phyloP scores from a whole-genome alignment of 1,140 invertebrate genomes.

The Diorhabda sublineata region DNA sequence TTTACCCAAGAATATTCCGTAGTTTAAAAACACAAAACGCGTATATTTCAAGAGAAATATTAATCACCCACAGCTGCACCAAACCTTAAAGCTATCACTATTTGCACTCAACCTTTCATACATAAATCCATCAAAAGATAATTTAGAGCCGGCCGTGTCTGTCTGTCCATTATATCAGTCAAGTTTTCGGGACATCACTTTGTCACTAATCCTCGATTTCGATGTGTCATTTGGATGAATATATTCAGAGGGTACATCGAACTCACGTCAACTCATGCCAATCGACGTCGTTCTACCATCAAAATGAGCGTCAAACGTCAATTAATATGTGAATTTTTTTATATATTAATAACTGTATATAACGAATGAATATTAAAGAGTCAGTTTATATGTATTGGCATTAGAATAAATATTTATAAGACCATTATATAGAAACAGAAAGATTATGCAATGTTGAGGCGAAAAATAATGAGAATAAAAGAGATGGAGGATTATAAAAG shows the following conservation, averaged over 20 bases:
- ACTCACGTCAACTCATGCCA: background rate
- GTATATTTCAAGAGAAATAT: conserved; percentile 16
- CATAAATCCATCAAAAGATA: conserved; percentile 23
- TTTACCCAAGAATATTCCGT: conserved; percentile 6
- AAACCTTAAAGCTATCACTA: conserved; percentile 18
- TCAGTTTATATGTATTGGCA: too few species aligned
- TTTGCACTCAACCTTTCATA: conserved; percentile 23
- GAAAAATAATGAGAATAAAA: too few species aligned
- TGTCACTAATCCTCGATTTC: conserved; percentile 20
- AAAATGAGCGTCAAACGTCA: too few species aligned
- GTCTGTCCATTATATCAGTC: conserved; percentile 22
- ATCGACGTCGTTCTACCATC: too few species aligned
- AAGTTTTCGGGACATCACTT: conserved; percentile 19
- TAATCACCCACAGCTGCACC: conserved; percentile 22
- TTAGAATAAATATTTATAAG: too few species aligned
- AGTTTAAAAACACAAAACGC: conserved; percentile 13
- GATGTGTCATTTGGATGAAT: conserved; percentile 12
- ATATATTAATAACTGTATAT: too few species aligned
- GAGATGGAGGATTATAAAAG: too few species aligned
- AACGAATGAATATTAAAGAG: too few species aligned
- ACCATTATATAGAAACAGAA: too few species aligned
- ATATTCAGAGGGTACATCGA: conserved; percentile 2
- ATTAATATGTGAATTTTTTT: too few species aligned
- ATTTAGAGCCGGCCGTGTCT: conserved; percentile 18
- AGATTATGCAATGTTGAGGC: too few species aligned